Evolutionary conservation across 2,888 invertebrate genomes (phyloP).

Genomic region (Caradrina kadenii): DNA sequence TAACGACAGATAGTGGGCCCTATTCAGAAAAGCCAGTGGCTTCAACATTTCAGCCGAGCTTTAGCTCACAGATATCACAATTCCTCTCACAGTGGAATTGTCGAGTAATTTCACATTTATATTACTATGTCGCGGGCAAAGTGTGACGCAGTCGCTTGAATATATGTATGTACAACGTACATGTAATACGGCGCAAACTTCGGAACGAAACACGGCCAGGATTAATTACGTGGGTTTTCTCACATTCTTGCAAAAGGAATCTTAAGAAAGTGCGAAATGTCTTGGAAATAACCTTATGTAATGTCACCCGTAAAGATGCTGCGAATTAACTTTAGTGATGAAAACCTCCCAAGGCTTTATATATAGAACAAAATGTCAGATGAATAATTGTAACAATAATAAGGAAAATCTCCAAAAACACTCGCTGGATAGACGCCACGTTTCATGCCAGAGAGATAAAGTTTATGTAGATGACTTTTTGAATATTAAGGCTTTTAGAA

Average conservation of each 20-base stretch:
- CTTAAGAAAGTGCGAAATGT: conserved; percentile 57
- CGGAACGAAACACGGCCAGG: conserved; percentile 50
- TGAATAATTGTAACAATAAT: conserved; percentile 34
- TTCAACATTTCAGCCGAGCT: conserved; percentile 75
- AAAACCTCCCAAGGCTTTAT: conserved; percentile 42
- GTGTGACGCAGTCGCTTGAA: conserved; percentile 47
- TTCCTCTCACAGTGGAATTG: conserved; percentile 70
- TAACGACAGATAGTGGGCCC: conserved; percentile 67
- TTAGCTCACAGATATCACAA: conserved; percentile 75
- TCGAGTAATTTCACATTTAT: conserved; percentile 68
- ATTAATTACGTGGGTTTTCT: conserved; percentile 61
- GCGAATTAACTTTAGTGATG: conserved; percentile 43
- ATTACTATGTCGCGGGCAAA: conserved; percentile 55
- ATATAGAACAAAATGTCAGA: conserved; percentile 32
- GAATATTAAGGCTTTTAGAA: background rate
- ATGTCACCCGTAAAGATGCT: conserved; percentile 36
- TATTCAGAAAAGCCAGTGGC: conserved; percentile 78
- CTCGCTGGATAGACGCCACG: background rate
- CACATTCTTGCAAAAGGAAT: conserved; percentile 59
- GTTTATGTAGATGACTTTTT: background rate
- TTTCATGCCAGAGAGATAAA: background rate
- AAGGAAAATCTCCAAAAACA: conserved; percentile 33
- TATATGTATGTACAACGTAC: conserved; percentile 38
- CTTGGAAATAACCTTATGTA: conserved; percentile 49
- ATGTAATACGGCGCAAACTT: conserved; percentile 51